These are phyloP conservation scores for Antheraea yamamai DNA, from an alignment of 2,888 invertebrate genomes.

Conservation along the genomic window DNA sequence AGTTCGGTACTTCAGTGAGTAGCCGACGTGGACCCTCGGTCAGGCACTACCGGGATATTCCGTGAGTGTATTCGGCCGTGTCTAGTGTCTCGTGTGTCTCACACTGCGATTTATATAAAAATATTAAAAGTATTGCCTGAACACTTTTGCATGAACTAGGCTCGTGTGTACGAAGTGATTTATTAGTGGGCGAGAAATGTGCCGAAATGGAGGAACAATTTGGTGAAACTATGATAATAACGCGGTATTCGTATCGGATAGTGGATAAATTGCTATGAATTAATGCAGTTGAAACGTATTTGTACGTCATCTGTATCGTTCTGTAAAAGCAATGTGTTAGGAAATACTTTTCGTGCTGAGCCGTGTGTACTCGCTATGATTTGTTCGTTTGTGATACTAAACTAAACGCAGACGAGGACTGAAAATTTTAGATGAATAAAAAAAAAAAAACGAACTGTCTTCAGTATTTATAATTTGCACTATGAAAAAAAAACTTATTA, in stretches of 20 bases:
- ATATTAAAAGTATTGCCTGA: too few relatives aligned
- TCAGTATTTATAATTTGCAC: constrained; percentile 9
- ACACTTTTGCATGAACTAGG: neutral
- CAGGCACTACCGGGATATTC: neutral
- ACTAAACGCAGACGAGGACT: neutral
- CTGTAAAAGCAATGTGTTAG: neutral
- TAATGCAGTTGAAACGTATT: neutral
- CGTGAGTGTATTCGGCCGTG: neutral
- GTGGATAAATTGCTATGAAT: neutral
- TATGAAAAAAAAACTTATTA: neutral
- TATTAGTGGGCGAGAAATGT: neutral
- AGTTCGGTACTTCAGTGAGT: constrained; percentile 76
- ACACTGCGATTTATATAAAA: too few relatives aligned
- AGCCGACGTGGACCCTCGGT: constrained; percentile 32
- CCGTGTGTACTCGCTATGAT: neutral
- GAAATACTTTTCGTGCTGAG: neutral
- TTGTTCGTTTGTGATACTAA: neutral
- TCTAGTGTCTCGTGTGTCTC: neutral
- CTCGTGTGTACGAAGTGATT: neutral
- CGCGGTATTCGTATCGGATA: neutral
- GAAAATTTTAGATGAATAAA: neutral
- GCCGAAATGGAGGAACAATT: neutral
- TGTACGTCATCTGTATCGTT: neutral
- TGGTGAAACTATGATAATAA: neutral
- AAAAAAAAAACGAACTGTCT: neutral